A percentile compares a stretch with the other conserved stretches of the same genome.
These are phyloP conservation scores for Lasioglossum morio DNA, from an alignment of 2,888 invertebrate genomes.

Conservation along the genomic window DNA sequence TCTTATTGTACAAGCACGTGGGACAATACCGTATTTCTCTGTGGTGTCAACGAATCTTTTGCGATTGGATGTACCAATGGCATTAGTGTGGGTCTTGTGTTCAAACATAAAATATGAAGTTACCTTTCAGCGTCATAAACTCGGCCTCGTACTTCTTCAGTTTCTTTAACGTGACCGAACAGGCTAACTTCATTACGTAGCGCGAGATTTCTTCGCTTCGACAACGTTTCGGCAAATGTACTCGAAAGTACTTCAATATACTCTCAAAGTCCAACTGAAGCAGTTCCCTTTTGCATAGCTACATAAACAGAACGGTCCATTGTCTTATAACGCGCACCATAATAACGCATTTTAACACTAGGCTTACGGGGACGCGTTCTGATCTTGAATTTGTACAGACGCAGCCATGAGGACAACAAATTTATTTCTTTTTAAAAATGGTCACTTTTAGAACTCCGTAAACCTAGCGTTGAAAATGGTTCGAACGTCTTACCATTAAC, in stretches of 20 bases:
- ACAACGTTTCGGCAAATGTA: slow-evolving; percentile 98
- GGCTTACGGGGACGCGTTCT: neutral
- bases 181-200: slow-evolving; percentile 95
- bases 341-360: slow-evolving; percentile 2
- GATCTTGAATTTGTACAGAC: no score
- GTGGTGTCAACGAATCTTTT: slow-evolving; percentile 22
- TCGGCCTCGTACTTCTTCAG: slow-evolving; percentile 98
- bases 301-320: slow-evolving; percentile 62
- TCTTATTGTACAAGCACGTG: slow-evolving; percentile 52
- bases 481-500: slow-evolving; percentile 88
- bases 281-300: slow-evolving; percentile 94
- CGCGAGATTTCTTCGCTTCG: slow-evolving; percentile 95
- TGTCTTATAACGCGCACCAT: neutral
- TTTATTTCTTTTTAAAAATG: no score
- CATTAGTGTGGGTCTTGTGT: slow-evolving; percentile 35
- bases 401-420: no score
- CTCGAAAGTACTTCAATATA: slow-evolving; percentile 98
- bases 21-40: slow-evolving; percentile 18
- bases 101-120: slow-evolving; percentile 84
- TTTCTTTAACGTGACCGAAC: slow-evolving; percentile 96
- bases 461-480: neutral
- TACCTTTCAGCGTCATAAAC: slow-evolving; percentile 91
- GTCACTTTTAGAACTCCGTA: neutral
- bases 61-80: slow-evolving; percentile 25
- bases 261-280: slow-evolving; percentile 98